Evolutionary conservation across 23 tunicate species (phyloP).

Genomic region (Halocynthia roretzi): DNA sequence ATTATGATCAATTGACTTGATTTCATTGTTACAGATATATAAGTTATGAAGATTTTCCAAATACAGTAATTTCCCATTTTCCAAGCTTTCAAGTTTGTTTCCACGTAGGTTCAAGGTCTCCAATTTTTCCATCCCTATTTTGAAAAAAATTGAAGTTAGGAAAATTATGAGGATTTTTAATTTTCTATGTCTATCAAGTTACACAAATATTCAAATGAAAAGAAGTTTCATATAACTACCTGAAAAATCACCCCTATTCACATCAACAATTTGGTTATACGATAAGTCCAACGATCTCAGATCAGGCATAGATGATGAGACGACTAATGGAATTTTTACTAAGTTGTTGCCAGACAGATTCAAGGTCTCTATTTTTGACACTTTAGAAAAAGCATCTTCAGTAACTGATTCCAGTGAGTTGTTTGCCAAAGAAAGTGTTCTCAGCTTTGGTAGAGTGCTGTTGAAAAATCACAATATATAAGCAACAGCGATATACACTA

Average conservation of each 20-base stretch:
- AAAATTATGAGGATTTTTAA: no score
- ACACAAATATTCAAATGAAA: no score
- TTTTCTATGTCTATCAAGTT: no score
- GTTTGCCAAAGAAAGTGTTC: slow-evolving; percentile 18
- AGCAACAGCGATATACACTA: neutral
- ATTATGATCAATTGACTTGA: neutral
- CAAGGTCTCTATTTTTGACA: slow-evolving; percentile 6
- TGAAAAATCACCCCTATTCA: slow-evolving; percentile 17
- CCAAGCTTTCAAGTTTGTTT: slow-evolving; percentile 21
- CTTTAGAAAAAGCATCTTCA: neutral
- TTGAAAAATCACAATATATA: neutral
- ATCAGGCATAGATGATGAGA: neutral
- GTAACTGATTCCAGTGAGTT: slow-evolving; percentile 9
- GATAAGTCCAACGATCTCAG: slow-evolving; percentile 48
- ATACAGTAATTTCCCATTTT: neutral
- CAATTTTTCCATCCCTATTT: slow-evolving; percentile 34
- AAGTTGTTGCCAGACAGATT: slow-evolving; percentile 53
- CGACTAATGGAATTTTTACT: slow-evolving; percentile 13
- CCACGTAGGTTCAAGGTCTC: slow-evolving; percentile 31
- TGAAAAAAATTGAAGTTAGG: neutral
- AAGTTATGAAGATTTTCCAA: slow-evolving; percentile 20
- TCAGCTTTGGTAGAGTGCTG: slow-evolving; percentile 14
- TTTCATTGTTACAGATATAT: slow-evolving; percentile 41
- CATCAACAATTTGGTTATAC: slow-evolving; percentile 17
- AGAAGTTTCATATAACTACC: no score